Conservation (phyloP, 2,888 invertebrate species). For the Acronicta leporina region DNA sequence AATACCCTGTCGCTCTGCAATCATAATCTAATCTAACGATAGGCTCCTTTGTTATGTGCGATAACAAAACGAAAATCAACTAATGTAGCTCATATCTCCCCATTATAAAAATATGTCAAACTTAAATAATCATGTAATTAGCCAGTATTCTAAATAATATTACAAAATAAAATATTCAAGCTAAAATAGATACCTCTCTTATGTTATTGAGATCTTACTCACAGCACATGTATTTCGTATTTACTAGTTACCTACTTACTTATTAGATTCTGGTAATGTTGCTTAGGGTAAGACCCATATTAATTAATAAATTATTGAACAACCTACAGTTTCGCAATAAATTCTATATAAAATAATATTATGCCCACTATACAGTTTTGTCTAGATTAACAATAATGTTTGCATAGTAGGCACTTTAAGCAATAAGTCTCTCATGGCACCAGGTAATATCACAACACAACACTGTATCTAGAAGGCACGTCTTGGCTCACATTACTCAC, state of each 20-base stretch:
- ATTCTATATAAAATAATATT: constrained; percentile 36
- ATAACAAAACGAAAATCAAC: constrained; percentile 44
- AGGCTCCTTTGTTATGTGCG: constrained; percentile 33
- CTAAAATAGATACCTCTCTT: constrained; percentile 56
- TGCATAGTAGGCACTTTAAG: constrained; percentile 38
- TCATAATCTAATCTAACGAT: constrained; percentile 35
- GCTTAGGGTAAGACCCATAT: constrained; percentile 28
- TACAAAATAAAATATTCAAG: constrained; percentile 39
- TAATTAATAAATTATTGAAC: constrained; percentile 45
- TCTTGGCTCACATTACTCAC: constrained; percentile 54
- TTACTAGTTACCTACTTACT: constrained; percentile 7
- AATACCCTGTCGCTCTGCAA: constrained; percentile 63
- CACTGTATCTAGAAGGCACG: constrained; percentile 42
- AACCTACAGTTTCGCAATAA: constrained; percentile 54
- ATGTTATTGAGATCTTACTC: constrained; percentile 81
- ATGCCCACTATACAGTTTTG: constrained; percentile 40
- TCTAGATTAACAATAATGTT: constrained; percentile 34
- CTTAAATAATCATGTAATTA: constrained; percentile 17
- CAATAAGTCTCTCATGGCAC: constrained; percentile 68
- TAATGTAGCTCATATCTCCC: constrained; percentile 46
- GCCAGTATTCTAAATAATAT: constrained; percentile 8
- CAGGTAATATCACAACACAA: constrained; percentile 65
- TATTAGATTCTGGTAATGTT: constrained; percentile 38
- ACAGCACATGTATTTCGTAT: constrained; percentile 75
- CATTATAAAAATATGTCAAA: constrained; percentile 32